Evolutionary conservation across 2,888 invertebrate genomes (phyloP).

Genomic region (Catonia carolina): DNA sequence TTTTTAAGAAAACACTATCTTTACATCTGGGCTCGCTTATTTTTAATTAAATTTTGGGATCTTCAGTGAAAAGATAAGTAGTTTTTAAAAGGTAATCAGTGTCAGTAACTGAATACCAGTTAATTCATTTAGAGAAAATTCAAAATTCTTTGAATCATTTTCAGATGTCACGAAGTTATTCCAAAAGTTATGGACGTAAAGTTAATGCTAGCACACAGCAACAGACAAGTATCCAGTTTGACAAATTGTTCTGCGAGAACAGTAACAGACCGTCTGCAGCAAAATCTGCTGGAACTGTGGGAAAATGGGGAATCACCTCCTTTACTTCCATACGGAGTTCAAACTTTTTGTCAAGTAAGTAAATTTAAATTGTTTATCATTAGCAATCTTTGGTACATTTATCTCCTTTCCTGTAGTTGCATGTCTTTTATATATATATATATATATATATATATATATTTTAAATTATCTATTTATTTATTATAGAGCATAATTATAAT

Average conservation of each 20-base stretch:
- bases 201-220: constrained; percentile 36
- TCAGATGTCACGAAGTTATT: constrained; percentile 47
- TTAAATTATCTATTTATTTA: no score
- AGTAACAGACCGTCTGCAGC: constrained; percentile 83
- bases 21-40: no score
- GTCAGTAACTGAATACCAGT: no score
- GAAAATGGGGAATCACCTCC: constrained; percentile 91
- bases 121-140: no score
- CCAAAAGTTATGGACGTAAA: constrained; percentile 42
- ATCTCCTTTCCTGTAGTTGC: constrained; percentile 8
- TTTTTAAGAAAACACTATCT: no score
- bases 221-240: constrained; percentile 54
- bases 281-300: constrained; percentile 82
- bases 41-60: no score
- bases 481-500: no score
- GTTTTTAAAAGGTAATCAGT: no score
- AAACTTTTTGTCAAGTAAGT: constrained; percentile 34
- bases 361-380: constrained; percentile 6
- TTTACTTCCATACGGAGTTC: constrained; percentile 80
- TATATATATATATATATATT: no score
- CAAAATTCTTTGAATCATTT: no score
- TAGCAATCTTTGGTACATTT: not conserved
- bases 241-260: constrained; percentile 62
- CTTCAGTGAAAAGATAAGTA: no score
- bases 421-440: no score